A percentile compares a stretch with the other conserved stretches of the same genome.
phyloP scores from a whole-genome alignment of 2,797 vertebrate species.

The Bovichtus variegatus region DNA sequence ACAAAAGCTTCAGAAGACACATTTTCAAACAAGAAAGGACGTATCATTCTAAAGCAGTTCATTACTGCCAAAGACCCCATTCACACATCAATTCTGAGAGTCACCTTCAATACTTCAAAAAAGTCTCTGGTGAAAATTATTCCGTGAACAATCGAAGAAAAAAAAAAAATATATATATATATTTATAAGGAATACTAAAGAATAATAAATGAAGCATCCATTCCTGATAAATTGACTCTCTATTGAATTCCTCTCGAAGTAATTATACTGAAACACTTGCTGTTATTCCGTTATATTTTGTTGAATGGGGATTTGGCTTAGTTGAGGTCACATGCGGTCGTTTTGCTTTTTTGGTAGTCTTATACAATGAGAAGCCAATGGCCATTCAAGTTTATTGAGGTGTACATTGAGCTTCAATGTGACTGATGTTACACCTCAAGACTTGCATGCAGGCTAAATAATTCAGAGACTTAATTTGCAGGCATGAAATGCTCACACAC shows the following conservation, averaged over 20 bases:
- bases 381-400: slow-evolving; percentile 51
- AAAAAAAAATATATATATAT: not conserved
- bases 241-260: slow-evolving; percentile 57
- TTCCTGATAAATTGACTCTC: slow-evolving; percentile 64
- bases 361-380: slow-evolving; percentile 44
- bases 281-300: slow-evolving; percentile 51
- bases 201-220: slow-evolving; percentile 62
- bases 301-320: slow-evolving; percentile 46
- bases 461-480: slow-evolving; percentile 67
- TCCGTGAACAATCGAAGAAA: slow-evolving; percentile 57
- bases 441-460: slow-evolving; percentile 61
- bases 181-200: slow-evolving; percentile 42
- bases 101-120: slow-evolving; percentile 79
- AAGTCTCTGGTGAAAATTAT: slow-evolving; percentile 60
- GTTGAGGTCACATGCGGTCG: slow-evolving; percentile 41
- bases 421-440: slow-evolving; percentile 60
- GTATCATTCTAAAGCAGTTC: slow-evolving; percentile 61
- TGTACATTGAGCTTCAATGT: slow-evolving; percentile 31
- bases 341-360: slow-evolving; percentile 28
- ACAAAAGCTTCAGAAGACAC: slow-evolving; percentile 68
- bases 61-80: slow-evolving; percentile 75
- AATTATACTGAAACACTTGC: slow-evolving; percentile 69
- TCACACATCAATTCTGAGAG: slow-evolving; percentile 75
- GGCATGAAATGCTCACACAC: slow-evolving; percentile 50
- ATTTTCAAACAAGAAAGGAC: slow-evolving; percentile 76